Evolutionary conservation across 2,888 invertebrate species (phyloP), one percentile per base, ranked within the genome.

Genomic region (Pogonocherus hispidulus): DNA sequence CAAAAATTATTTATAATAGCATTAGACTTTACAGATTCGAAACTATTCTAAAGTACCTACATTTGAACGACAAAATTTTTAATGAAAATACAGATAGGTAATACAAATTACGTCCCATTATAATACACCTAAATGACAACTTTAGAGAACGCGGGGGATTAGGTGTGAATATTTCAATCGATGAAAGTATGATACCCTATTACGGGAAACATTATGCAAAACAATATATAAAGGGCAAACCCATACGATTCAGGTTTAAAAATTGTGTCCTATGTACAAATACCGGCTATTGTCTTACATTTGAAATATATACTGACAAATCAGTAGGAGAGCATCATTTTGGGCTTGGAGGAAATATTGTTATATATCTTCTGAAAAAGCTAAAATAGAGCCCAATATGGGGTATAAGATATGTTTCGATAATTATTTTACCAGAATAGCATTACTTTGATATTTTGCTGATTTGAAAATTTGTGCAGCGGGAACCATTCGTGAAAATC

Each of bases 401-500:
- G 69, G 65, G 1, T 54, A 60, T 54, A 27, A 69, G 35, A 59
- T 62, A 5, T 66, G 37, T 44, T 56, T 66, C 8, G 66, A 67
- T 37, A 70, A 67, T 59, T 66, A 63, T 37, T 70, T 70, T 59
- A 59, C 70, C 11, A 23, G 47, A 8, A 9, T 63, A 23, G 18
- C 14, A n/a, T 47, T 70, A n/a, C 23, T 64, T 37, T 9, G 14
- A n/a, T n/a, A 67, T 65, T 27, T 70, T 9, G 11, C 56, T 18
- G 5, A 44, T 44, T 44, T 44, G 18, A n/a, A 19, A 47, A 37
- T 27, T 27, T 64, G 67, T 37, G 69, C 67, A 19, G 67, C 65
- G 5, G 69, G 65, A 46, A 72, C 65, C 4, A 11, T 72, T n/a
- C 27, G 65, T 62, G 67, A 67, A 16, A 66, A 69, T 20, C 14